Percentiles rank a stretch among this genome's conserved stretches.
phyloP scores from a whole-genome alignment of 2,113 vertebrate genomes.

The Hydrolagus affinis region DNA sequence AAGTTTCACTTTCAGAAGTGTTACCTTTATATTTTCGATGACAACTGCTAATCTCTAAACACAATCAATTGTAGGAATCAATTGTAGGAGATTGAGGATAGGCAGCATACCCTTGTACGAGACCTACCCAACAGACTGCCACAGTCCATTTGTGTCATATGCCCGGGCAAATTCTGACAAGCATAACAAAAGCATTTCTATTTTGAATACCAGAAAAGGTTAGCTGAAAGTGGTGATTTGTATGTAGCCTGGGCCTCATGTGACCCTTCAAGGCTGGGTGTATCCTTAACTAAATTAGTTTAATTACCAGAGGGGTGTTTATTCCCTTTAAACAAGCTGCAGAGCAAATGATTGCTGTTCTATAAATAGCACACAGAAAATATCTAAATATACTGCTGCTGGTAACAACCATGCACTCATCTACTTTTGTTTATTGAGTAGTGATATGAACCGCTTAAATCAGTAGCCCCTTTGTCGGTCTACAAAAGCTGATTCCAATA shows the following conservation, averaged over 20 bases:
- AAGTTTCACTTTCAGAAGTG: background rate
- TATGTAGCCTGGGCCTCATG: background rate
- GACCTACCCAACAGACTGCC: slow-evolving; percentile 39
- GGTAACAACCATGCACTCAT: slow-evolving; percentile 1
- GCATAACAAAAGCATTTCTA: slow-evolving; percentile 34
- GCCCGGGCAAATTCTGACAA: background rate
- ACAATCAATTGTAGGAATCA: background rate
- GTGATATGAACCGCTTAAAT: slow-evolving; percentile 6
- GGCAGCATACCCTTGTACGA: slow-evolving; percentile 39
- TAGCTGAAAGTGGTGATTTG: slow-evolving; percentile 34
- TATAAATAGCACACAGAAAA: slow-evolving; percentile 1
- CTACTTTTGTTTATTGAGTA: slow-evolving; percentile 12
- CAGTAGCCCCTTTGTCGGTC: background rate
- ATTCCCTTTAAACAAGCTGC: background rate
- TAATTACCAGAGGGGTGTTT: background rate
- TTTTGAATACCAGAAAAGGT: slow-evolving; percentile 39
- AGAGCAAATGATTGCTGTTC: background rate
- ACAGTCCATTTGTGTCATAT: slow-evolving; percentile 34
- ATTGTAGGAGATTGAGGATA: slow-evolving; percentile 34
- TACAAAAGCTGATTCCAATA: slow-evolving; percentile 21
- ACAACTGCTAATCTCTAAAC: background rate
- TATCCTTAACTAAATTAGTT: background rate
- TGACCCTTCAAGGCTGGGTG: background rate
- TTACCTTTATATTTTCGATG: background rate
- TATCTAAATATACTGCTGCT: slow-evolving; percentile 8